Conservation (phyloP, 1,140 invertebrate species). For the Euwallacea similis region DNA sequence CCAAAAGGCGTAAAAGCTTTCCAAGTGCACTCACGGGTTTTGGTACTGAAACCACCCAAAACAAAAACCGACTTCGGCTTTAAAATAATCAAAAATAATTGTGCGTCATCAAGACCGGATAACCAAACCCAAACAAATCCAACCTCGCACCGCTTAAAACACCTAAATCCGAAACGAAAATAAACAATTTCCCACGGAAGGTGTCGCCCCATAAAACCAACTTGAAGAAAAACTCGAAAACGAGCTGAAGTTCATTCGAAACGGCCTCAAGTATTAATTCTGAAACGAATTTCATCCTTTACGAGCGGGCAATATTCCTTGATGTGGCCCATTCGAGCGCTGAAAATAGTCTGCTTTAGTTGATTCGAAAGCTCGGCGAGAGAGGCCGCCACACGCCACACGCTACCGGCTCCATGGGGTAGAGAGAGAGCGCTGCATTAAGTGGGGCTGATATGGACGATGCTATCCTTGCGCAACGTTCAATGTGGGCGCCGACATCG, state of each 20-base stretch:
- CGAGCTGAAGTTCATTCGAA: constrained; percentile 24
- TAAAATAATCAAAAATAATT: no score
- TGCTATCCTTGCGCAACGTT: constrained; percentile 49
- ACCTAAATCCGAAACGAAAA: no score
- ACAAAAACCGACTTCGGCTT: no score
- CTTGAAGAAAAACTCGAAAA: constrained; percentile 25
- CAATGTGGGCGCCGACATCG: constrained; percentile 48
- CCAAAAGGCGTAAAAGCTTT: no score
- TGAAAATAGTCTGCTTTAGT: constrained; percentile 46
- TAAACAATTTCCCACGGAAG: constrained; percentile 6
- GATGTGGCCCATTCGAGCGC: constrained; percentile 52
- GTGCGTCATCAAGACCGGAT: no score
- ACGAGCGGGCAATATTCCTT: constrained; percentile 48
- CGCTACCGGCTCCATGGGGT: constrained; percentile 22
- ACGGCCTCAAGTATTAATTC: constrained; percentile 44
- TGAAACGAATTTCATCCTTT: constrained; percentile 49
- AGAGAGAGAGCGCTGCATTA: constrained; percentile 36
- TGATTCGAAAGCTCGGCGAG: constrained; percentile 45
- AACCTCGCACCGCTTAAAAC: no score
- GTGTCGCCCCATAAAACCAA: constrained; percentile 7
- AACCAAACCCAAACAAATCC: no score
- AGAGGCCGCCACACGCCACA: constrained; percentile 44
- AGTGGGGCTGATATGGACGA: constrained; percentile 45
- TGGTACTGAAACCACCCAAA: no score
- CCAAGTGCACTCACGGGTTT: no score